Base-by-base conservation (phyloP, 2,888 invertebrate species). In the Coleophora deauratella region DNA sequence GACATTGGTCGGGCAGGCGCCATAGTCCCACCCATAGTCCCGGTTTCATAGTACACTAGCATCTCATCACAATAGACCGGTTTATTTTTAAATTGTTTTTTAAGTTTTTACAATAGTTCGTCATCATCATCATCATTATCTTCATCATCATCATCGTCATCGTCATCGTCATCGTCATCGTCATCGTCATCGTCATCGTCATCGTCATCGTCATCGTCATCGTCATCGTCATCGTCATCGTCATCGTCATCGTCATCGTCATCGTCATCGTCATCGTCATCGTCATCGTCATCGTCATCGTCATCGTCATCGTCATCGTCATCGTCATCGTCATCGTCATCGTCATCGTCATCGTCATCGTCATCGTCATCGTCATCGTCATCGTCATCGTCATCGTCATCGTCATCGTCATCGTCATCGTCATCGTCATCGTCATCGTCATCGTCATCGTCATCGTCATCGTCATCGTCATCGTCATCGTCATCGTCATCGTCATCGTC, bases 251-350 rank as follows among this genome's bases (percentile, higher is more conserved):
- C 1, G 28, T 28, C 8, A 10, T 28, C 8, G 28, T 28, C 8
- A 10, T 28, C 1, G 28, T 28, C 1, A 10, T 28, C 1, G 28
- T 28, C 1, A 10, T 28, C 1, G 28, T 28, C 1, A 10, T 28
- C 1, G 28, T 28, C 8, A 10, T 28, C 1, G 28, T 28, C 1
- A 10, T 28, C 1, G 28, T 28, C 9, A 65, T 67, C 65, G 62
- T 33, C 1, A 8, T 34, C 62, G 65, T 70, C 63, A 62, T 62
- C 58, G 54, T 52, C 40, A 59, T 54, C 44, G 46, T 60, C 57
- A 64, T 70, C 62, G 58, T 62, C 52, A n/a, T 33, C 9, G 11
- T 33, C 9, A n/a, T 33, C 9, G 11, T 33, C 9, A n/a, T 33
- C 9, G 11, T 33, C 7, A 4, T 33, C 7, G 12, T 33, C 1